These are phyloP conservation scores for Dryobates pubescens DNA, from an alignment of 2,797 vertebrate species.

Conservation along the genomic window DNA sequence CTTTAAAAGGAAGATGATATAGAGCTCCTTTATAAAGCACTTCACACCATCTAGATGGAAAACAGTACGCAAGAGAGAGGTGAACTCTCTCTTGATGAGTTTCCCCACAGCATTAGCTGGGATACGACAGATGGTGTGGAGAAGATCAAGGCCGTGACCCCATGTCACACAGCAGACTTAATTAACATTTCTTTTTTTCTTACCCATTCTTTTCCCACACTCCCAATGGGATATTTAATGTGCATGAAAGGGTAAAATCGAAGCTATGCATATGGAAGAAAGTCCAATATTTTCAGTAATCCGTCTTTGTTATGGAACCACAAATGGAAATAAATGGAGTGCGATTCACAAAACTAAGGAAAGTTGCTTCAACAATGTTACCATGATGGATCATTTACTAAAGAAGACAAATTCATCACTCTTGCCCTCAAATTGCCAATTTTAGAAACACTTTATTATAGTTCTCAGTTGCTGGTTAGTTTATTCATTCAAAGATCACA, in stretches of 20 bases:
- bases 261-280: not conserved
- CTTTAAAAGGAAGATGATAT: not conserved
- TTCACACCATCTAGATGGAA: not conserved
- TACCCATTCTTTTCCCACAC: not conserved
- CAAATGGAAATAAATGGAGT: not conserved
- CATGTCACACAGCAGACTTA: not conserved
- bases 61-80: not conserved
- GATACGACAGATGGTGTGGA: slow-evolving; percentile 10
- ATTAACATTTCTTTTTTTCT: slow-evolving; percentile 30
- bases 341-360: not conserved
- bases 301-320: not conserved
- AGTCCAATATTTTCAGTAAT: slow-evolving; percentile 6
- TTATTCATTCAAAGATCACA: not conserved
- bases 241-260: not conserved
- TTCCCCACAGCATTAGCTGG: not conserved
- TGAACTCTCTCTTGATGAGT: not conserved
- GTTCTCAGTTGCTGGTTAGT: not conserved
- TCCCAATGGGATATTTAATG: not conserved
- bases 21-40: not conserved
- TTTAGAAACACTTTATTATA: not conserved
- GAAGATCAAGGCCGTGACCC: not conserved
- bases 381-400: not conserved
- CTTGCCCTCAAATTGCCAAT: not conserved
- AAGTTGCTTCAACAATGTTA: not conserved
- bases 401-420: not conserved